Evolutionary conservation across 2,113 vertebrate species (phyloP).

Genomic region (Leptosomus discolor): DNA sequence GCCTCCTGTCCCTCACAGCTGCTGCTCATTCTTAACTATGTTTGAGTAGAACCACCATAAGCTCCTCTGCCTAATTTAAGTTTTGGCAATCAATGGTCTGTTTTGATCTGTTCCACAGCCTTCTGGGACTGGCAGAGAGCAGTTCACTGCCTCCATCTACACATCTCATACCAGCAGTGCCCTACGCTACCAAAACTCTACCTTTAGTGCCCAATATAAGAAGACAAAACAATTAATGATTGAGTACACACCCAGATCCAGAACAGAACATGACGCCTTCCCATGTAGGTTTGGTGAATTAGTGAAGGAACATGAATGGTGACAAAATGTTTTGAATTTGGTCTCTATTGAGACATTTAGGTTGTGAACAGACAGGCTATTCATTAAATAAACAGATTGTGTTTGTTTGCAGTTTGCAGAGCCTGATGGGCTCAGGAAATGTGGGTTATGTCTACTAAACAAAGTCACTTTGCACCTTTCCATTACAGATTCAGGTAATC

Average conservation of each 20-base stretch:
- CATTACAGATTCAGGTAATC: not conserved
- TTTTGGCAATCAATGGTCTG: not conserved
- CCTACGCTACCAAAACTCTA: not conserved
- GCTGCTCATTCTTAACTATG: not conserved
- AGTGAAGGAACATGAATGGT: not conserved
- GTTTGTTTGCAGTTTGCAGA: conserved; percentile 9
- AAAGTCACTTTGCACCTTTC: not conserved
- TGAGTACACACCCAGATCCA: not conserved
- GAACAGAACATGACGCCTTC: not conserved
- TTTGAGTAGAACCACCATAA: not conserved
- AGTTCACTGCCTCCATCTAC: not conserved
- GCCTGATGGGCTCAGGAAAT: conserved; percentile 2
- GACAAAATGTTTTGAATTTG: not conserved
- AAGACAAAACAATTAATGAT: not conserved
- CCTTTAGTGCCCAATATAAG: not conserved
- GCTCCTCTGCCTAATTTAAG: not conserved
- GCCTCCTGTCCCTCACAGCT: not conserved
- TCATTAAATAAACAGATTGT: conserved; percentile 13
- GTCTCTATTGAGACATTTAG: not conserved
- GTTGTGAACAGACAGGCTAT: conserved; percentile 4
- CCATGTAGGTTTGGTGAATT: not conserved
- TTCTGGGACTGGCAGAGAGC: rapidly evolving
- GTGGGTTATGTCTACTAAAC: not conserved
- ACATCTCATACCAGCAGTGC: not conserved
- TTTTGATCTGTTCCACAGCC: not conserved